Evolutionary conservation across 2,113 vertebrate genomes (phyloP).

Genomic region (Actenoides hombroni): DNA sequence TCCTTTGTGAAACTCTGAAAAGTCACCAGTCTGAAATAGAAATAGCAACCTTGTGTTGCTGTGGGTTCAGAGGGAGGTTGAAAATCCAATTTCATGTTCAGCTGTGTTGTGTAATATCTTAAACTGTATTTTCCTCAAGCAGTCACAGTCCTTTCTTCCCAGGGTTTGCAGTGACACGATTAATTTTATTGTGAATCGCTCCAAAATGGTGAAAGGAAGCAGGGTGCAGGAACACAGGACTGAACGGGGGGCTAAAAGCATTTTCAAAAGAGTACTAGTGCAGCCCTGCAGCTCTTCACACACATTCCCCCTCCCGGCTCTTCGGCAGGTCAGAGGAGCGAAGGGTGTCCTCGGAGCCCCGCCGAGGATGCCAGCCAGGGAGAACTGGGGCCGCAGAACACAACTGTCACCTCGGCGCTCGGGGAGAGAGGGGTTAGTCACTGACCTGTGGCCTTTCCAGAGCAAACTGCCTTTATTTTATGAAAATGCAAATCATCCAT

Average conservation of each 20-base stretch:
- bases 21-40: neutral
- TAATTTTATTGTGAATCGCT: neutral
- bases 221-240: neutral
- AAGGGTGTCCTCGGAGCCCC: neutral
- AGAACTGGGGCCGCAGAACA: neutral
- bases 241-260: neutral
- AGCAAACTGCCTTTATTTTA: neutral
- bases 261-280: neutral
- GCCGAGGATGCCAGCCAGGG: rapidly evolving
- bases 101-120: neutral
- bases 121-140: neutral
- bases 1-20: neutral
- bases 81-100: neutral
- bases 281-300: neutral
- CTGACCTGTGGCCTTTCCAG: neutral
- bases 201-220: neutral
- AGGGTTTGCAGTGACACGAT: neutral
- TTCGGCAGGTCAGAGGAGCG: neutral
- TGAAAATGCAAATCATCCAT: neutral
- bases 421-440: neutral
- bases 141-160: neutral
- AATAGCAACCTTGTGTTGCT: neutral
- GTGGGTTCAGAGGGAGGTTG: neutral
- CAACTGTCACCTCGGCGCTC: neutral
- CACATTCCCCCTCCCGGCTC: neutral